Conservation (phyloP, 2,888 invertebrate species). For the Tetanocera ferruginea region DNA sequence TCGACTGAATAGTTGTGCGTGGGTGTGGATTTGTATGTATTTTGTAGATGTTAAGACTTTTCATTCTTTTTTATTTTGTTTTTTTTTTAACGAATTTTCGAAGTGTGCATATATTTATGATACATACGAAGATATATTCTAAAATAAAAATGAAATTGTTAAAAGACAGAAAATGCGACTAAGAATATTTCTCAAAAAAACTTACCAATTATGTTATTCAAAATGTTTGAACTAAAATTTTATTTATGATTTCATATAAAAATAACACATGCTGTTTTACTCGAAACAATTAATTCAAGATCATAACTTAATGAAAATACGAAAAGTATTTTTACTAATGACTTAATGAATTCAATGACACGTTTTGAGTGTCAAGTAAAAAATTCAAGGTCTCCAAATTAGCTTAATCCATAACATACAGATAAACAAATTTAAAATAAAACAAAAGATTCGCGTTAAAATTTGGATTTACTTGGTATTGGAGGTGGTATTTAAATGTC, state of each 20-base stretch:
- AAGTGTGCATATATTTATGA: neutral
- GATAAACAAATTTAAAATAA: no score
- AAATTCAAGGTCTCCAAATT: no score
- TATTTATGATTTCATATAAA: neutral
- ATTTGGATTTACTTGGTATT: no score
- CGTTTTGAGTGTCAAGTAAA: neutral
- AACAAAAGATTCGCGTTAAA: no score
- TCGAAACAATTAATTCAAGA: neutral
- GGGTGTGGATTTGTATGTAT: neutral
- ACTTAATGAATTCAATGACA: neutral
- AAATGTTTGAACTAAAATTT: neutral
- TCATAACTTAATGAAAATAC: neutral
- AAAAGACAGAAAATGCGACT: neutral
- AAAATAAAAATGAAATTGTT: slow-evolving; percentile 16
- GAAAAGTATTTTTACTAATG: neutral
- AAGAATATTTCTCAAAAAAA: neutral
- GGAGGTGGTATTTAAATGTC: no score
- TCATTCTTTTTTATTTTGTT: neutral
- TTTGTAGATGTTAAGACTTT: neutral
- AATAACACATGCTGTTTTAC: neutral
- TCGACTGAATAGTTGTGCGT: slow-evolving; percentile 3
- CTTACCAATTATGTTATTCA: slow-evolving; percentile 4
- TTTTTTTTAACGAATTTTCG: slow-evolving; percentile 2
- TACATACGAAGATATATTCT: slow-evolving; percentile 6
- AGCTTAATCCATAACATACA: no score